Percentiles rank a stretch among this genome's conserved stretches.
Evolutionary conservation across 2,797 vertebrate genomes (phyloP).

Genomic region (Propithecus deckenii): DNA sequence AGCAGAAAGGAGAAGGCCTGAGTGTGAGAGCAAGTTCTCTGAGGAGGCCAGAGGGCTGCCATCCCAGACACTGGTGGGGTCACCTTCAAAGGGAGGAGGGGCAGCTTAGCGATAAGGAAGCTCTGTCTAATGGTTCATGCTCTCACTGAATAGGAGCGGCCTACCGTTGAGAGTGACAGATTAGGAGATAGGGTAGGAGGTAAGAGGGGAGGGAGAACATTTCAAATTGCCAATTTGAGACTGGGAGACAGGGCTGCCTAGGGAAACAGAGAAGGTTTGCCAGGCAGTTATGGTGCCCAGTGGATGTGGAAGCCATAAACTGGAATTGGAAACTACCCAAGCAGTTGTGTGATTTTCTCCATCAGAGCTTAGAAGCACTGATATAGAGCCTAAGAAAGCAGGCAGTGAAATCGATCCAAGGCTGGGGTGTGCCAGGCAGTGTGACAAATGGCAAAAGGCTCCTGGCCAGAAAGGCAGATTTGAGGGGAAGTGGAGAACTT

Average conservation of each 20-base stretch:
- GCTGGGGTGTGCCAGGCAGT: background rate
- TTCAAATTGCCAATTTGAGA: conserved; percentile 23
- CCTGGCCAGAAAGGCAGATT: background rate
- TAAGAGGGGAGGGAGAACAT: background rate
- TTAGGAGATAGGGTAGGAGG: background rate
- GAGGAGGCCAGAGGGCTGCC: background rate
- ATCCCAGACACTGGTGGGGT: background rate
- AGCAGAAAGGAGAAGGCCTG: background rate
- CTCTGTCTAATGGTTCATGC: background rate
- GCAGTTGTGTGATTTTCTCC: conserved; percentile 36
- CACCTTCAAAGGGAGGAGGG: background rate
- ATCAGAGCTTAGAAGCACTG: background rate
- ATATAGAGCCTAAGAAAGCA: background rate
- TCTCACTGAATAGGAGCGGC: background rate
- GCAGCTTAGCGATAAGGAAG: background rate
- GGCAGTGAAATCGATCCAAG: background rate
- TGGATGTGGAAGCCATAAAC: background rate
- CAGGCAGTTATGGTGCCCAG: conserved; percentile 17
- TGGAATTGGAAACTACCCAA: conserved; percentile 16
- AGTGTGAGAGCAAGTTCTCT: background rate
- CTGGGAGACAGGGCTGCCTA: background rate
- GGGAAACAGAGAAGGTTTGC: background rate
- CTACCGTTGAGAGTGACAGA: background rate
- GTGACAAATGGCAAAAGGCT: background rate
- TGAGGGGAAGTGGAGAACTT: background rate